These are phyloP conservation scores for Sardinella longiceps DNA, from an alignment of 2,797 vertebrate genomes.

Conservation along the genomic window DNA sequence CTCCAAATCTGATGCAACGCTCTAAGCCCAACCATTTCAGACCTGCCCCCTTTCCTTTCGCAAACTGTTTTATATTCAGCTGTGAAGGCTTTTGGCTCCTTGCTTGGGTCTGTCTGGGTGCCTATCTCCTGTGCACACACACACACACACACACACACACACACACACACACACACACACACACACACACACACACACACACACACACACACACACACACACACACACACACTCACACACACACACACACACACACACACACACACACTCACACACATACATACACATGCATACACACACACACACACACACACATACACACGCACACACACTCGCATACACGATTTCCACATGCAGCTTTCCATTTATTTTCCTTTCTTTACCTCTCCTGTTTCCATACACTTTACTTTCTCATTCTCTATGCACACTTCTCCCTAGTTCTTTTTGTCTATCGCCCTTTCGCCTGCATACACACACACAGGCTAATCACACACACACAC, in stretches of 20 bases:
- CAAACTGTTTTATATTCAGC: constrained; percentile 10
- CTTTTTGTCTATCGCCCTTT: neutral
- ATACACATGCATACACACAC: neutral
- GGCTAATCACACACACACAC: neutral
- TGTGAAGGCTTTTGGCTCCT: constrained; percentile 9
- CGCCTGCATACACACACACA: neutral
- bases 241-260: constrained; percentile 12
- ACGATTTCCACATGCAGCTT: neutral
- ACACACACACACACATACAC: constrained; percentile 33
- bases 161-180: constrained; percentile 31
- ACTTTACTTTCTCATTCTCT: neutral
- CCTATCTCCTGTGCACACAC: neutral
- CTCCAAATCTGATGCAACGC: constrained; percentile 42
- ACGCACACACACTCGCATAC: constrained; percentile 18
- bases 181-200: neutral
- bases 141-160: constrained; percentile 29
- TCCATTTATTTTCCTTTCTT: constrained; percentile 7
- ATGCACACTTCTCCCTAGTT: neutral
- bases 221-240: constrained; percentile 21
- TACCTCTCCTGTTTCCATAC: neutral
- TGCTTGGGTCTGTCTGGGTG: constrained; percentile 1
- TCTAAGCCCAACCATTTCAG: constrained; percentile 10
- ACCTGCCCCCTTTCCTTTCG: constrained; percentile 20
- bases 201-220: constrained; percentile 25
- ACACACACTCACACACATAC: constrained; percentile 33